Evolutionary conservation across 2,113 vertebrate genomes (phyloP).

Genomic region (Pollachius pollachius): DNA sequence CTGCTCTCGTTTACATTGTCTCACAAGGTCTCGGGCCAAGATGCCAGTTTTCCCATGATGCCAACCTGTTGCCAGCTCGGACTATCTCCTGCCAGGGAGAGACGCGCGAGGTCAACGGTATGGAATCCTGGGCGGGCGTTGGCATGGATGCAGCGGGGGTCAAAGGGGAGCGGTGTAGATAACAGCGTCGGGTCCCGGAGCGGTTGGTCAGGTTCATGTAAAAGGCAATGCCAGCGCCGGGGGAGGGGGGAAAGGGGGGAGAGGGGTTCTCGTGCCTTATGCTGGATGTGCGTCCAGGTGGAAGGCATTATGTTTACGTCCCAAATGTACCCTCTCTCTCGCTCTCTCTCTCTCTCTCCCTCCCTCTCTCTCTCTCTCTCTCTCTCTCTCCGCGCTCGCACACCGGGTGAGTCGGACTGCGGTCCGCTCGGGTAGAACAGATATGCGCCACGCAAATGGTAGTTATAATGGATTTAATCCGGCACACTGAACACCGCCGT

Average conservation of each 20-base stretch:
- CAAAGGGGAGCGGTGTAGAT: not conserved
- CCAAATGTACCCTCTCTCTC: conserved; percentile 48
- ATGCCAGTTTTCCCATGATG: conserved; percentile 16
- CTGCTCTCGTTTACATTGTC: conserved; percentile 41
- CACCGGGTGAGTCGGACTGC: conserved; percentile 52
- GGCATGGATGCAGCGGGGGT: conserved; percentile 19
- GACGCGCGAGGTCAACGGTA: not conserved
- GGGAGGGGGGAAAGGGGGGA: not conserved
- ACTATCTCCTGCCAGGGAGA: conserved; percentile 22
- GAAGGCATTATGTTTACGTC: conserved; percentile 62
- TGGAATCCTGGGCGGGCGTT: conserved; percentile 20
- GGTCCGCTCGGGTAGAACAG: conserved; percentile 41
- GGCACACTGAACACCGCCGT: conserved; percentile 59
- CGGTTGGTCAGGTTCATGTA: conserved; percentile 43
- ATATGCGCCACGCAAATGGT: conserved; percentile 69
- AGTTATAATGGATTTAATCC: conserved; percentile 62
- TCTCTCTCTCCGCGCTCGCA: conserved; percentile 42
- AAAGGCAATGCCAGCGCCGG: conserved; percentile 18
- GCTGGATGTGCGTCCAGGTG: conserved; percentile 59
- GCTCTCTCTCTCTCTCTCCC: conserved; percentile 50
- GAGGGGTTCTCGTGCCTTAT: conserved; percentile 43
- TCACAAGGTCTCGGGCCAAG: conserved; percentile 17
- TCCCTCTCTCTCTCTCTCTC: conserved; percentile 51
- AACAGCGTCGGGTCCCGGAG: conserved; percentile 5
- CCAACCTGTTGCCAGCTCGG: conserved; percentile 40